These are phyloP conservation scores for Spatulosminthurus flaviceps DNA, from an alignment of 2,888 invertebrate genomes.

Conservation along the genomic window DNA sequence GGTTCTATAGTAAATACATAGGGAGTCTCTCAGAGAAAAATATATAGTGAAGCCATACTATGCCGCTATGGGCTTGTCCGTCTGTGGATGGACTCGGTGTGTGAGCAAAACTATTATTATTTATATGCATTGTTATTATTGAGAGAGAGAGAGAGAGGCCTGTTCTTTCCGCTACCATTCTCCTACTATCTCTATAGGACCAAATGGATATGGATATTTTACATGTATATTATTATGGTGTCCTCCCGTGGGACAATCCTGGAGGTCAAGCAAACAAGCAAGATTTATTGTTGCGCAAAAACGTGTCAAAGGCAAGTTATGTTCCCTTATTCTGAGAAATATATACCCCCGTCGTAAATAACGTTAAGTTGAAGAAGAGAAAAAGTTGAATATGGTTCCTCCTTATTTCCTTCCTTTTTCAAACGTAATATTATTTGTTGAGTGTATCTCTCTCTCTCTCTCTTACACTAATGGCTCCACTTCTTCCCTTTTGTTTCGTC, in stretches of 20 bases:
- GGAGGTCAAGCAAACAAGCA: conserved; percentile 48
- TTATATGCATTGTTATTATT: conserved; percentile 47
- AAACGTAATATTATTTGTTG: conserved; percentile 12
- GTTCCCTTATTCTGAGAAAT: conserved; percentile 47
- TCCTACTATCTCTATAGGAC: no score
- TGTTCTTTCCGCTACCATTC: not conserved
- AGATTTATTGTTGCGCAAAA: conserved; percentile 52
- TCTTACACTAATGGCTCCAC: not conserved
- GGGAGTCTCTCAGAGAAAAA: no score
- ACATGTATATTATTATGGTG: conserved; percentile 8
- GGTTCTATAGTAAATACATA: no score
- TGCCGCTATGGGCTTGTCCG: conserved; percentile 8
- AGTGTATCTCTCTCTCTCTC: not conserved
- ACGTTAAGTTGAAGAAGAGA: no score
- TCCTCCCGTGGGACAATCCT: conserved; percentile 42
- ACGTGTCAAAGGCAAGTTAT: conserved; percentile 48
- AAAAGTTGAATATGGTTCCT: conserved; percentile 38
- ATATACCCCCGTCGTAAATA: conserved; percentile 45
- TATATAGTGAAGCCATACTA: no score
- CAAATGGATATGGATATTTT: no score
- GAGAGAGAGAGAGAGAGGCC: no score
- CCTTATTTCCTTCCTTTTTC: conserved; percentile 35
- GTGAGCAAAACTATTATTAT: conserved; percentile 42
- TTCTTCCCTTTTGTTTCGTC: conserved; percentile 12
- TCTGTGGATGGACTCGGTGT: conserved; percentile 3